A percentile compares a stretch with the other conserved stretches of the same genome.
phyloP scores from a whole-genome alignment of 2,113 vertebrate genomes.

The Stigmatopora argus region DNA sequence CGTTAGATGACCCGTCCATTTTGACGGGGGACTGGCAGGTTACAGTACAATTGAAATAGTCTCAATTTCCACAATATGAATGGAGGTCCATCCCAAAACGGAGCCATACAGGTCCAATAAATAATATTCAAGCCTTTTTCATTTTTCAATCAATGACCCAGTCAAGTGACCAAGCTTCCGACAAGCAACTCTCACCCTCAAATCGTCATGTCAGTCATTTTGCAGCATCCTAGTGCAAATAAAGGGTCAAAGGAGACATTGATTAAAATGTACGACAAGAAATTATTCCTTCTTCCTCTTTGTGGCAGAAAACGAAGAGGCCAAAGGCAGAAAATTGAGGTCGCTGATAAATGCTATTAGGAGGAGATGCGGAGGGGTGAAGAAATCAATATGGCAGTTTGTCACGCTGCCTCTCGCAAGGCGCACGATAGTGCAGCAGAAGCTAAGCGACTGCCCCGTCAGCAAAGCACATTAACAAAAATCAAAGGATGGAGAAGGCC shows the following conservation, averaged over 20 bases:
- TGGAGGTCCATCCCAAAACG: no score
- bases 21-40: no score
- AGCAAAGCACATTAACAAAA: slow-evolving; percentile 93
- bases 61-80: no score
- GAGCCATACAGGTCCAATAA: no score
- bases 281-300: slow-evolving; percentile 91
- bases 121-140: neutral
- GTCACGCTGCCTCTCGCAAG: slow-evolving; percentile 82
- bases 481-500: slow-evolving; percentile 81
- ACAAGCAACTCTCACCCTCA: slow-evolving; percentile 21
- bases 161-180: neutral
- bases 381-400: slow-evolving; percentile 91
- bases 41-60: no score
- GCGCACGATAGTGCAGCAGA: slow-evolving; percentile 64
- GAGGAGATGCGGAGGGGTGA: slow-evolving; percentile 70
- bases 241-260: slow-evolving; percentile 86
- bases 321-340: slow-evolving; percentile 84
- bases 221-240: slow-evolving; percentile 62
- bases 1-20: no score
- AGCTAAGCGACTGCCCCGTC: slow-evolving; percentile 80
- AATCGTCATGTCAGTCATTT: slow-evolving; percentile 45
- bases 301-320: slow-evolving; percentile 82
- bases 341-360: slow-evolving; percentile 82
- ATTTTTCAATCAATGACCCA: neutral
- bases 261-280: slow-evolving; percentile 98